Base-by-base conservation (phyloP, 2,797 vertebrate species). In the Eupleurogrammus muticus region DNA sequence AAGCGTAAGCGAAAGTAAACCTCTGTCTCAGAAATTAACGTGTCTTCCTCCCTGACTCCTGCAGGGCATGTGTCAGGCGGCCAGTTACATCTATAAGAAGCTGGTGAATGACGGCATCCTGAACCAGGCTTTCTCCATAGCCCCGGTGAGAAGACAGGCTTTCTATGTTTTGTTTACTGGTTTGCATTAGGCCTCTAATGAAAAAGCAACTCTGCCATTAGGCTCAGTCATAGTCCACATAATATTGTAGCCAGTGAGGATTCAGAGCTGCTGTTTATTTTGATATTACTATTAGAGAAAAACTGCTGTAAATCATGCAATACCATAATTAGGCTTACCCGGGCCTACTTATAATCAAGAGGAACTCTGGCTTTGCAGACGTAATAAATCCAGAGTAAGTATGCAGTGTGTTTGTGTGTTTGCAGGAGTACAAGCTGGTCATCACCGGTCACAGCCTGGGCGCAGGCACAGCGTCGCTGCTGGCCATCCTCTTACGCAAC, bases 361-460 rank as follows among this genome's bases (percentile, higher is more conserved):
- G 47, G 12, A 51, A 58, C 32, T 11, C 1, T 12, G 24, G 1
- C 5, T 19, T 60, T 38, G 14, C 21, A 49, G 19, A 20, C 13
- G 23, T 5, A 5, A 19, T 14, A 17, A 28, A 47, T 44, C 2
- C 2, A 9, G 34, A 49, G 6, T 14, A 1, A 19, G 9, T 61
- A 12, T 48, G 40, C 20, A 9, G 5, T 40, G 50, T 65, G 63
- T 68, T 35, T 73, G 17, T 52, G 11, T 81, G 0, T 77, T 19
- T 52, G 0, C 28, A 99, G 97, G 98, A 99, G 24, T 99, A 99
- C 79, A 96, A 92, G 60, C 93, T 99, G 28, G 96, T 99, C 34
- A 81, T 99, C 54, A 95, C 96, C 2, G 98, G 98, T 20, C 98
- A 99, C 93, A 99, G 98, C 78, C 91, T 99, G 83, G 98, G 98